phyloP scores from a whole-genome alignment of 2,797 vertebrate species.

The Enteromius paludinosus region DNA sequence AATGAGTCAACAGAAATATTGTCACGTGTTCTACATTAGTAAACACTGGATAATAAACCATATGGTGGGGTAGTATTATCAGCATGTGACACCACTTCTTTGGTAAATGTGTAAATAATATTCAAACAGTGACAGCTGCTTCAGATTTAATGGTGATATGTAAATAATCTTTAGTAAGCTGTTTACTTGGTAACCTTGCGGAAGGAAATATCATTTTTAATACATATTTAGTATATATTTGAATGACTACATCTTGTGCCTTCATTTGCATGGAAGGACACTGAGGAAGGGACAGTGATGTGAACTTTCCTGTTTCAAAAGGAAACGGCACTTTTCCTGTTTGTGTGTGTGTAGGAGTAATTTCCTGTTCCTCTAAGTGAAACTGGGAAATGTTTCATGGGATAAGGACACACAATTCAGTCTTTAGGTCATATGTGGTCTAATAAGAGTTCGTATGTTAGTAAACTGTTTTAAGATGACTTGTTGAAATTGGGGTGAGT shows the following conservation, averaged over 20 bases:
- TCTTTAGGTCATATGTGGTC: not conserved
- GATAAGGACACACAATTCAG: not conserved
- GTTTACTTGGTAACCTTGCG: not conserved
- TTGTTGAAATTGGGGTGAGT: not conserved
- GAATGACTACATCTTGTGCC: not conserved
- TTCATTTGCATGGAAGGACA: not conserved
- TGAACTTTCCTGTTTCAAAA: constrained; percentile 39
- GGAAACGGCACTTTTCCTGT: constrained; percentile 37
- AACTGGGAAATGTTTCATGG: not conserved
- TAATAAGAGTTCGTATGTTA: not conserved
- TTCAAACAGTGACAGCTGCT: constrained; percentile 46
- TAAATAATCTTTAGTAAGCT: not conserved
- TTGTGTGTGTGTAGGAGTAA: not conserved
- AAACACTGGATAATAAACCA: constrained; percentile 17
- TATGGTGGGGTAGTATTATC: not conserved
- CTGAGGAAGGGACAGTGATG: not conserved
- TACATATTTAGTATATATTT: not conserved
- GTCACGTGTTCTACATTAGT: not conserved
- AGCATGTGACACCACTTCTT: not conserved
- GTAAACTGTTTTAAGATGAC: not conserved
- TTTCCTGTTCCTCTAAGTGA: constrained; percentile 9
- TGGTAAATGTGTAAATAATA: not conserved
- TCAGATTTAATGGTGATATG: not conserved
- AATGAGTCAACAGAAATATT: not conserved
- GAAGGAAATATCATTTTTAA: not conserved